These are phyloP conservation scores for Cyprinodon brontotheroides DNA, from an alignment of 2,113 vertebrate species.

Conservation along the genomic window DNA sequence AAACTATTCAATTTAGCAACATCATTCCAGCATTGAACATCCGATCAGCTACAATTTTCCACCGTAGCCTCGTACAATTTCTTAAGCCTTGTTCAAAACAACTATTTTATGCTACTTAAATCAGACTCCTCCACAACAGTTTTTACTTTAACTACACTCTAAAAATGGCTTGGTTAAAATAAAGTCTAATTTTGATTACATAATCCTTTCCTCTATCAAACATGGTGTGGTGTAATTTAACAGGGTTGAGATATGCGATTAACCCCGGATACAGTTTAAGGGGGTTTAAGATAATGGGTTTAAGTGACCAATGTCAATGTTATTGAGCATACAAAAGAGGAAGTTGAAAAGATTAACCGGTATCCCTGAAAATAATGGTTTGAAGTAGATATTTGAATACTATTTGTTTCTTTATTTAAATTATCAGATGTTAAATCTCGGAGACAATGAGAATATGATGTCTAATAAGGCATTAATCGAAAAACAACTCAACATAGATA, in stretches of 20 bases:
- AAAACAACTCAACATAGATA: no score
- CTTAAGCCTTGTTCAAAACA: slow-evolving; percentile 6
- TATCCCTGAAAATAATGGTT: no score
- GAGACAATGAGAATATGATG: no score
- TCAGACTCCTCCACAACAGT: background rate
- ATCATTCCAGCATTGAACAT: slow-evolving; percentile 3
- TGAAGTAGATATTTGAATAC: no score
- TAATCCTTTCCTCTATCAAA: background rate
- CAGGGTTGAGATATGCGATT: background rate
- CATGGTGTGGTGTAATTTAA: background rate
- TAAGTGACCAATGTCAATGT: background rate
- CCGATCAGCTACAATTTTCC: slow-evolving; percentile 9
- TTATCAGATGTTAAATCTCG: no score
- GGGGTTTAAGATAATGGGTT: background rate
- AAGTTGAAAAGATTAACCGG: no score
- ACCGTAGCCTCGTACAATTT: slow-evolving; percentile 3
- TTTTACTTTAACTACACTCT: background rate
- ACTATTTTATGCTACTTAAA: background rate
- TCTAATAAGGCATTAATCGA: no score
- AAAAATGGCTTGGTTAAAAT: background rate
- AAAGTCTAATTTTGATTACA: no score
- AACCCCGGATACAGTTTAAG: background rate
- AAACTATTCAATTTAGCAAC: slow-evolving; percentile 24
- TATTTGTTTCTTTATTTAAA: no score
- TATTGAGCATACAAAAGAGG: background rate